Evolutionary conservation across 1,140 invertebrate species (phyloP).

Genomic region (Atopsyche davidsoni): DNA sequence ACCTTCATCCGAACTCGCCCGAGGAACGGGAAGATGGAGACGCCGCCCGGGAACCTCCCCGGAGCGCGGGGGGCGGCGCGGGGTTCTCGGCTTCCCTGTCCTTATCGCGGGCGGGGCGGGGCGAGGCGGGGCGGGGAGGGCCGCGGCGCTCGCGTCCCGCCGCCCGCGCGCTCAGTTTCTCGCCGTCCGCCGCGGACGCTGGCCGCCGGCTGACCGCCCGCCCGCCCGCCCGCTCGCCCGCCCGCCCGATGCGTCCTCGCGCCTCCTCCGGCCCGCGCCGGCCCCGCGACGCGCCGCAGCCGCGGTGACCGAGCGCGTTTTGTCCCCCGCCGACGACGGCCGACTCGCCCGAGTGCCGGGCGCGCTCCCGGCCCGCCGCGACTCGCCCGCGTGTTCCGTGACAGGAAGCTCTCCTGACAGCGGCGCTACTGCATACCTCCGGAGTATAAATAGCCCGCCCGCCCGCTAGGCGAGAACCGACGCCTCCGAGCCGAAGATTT

Average conservation of each 20-base stretch:
- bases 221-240: neutral
- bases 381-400: no score
- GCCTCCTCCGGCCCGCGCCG: constrained; percentile 6
- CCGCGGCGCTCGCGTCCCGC: constrained; percentile 5
- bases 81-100: constrained; percentile 5
- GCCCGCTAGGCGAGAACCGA: no score
- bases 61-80: no score
- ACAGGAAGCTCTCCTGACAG: no score
- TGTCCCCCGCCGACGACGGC: constrained; percentile 41
- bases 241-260: neutral
- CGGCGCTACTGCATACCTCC: no score
- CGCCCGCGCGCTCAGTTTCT: constrained; percentile 10
- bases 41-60: no score
- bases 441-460: no score
- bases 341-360: constrained; percentile 40
- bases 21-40: no score
- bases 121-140: neutral
- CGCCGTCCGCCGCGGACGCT: constrained; percentile 26
- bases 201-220: constrained; percentile 7
- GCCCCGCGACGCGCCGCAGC: constrained; percentile 36
- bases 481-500: no score
- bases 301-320: constrained; percentile 36
- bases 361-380: constrained; percentile 38
- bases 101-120: neutral
- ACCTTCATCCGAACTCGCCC: neutral